A percentile compares a stretch with the other conserved stretches of the same genome.
Conservation (phyloP, 2,797 vertebrate genomes). For the Tapera naevia region DNA sequence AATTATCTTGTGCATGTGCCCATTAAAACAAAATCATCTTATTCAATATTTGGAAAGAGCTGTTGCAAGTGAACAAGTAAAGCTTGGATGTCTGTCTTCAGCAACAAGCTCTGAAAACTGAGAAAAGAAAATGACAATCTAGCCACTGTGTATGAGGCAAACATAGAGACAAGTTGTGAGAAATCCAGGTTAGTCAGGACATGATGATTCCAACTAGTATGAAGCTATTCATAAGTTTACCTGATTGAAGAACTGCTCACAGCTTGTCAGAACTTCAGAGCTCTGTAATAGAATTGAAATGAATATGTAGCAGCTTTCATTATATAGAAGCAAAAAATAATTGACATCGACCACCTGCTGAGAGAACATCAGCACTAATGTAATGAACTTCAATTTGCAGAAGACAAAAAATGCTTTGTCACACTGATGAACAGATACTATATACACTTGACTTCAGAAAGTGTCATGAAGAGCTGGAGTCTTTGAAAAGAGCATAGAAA, state of each 20-base stretch:
- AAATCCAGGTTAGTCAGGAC: conserved; percentile 64
- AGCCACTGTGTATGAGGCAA: conserved; percentile 23
- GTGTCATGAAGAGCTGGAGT: not conserved
- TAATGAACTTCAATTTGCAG: conserved; percentile 51
- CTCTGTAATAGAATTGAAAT: conserved; percentile 69
- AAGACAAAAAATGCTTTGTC: conserved; percentile 27
- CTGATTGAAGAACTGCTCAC: conserved; percentile 61
- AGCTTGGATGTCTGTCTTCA: not conserved
- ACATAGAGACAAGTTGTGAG: conserved; percentile 57
- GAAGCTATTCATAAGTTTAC: conserved; percentile 60
- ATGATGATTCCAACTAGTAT: conserved; percentile 63
- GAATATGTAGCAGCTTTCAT: conserved; percentile 62
- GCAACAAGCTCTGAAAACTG: not conserved
- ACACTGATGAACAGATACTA: conserved; percentile 10
- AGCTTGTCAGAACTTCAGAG: conserved; percentile 64
- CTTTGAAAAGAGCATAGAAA: not conserved
- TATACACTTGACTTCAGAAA: not conserved
- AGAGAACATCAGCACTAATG: conserved; percentile 50
- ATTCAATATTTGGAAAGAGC: not conserved
- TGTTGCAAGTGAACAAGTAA: not conserved
- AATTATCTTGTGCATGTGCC: not conserved
- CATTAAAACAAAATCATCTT: not conserved
- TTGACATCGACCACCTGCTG: conserved; percentile 63
- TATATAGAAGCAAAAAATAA: conserved; percentile 64
- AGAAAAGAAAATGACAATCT: conserved; percentile 19